Percentiles rank a stretch among this genome's conserved stretches.
Evolutionary conservation across 2,113 vertebrate species (phyloP).

Genomic region (Tursiops truncatus): DNA sequence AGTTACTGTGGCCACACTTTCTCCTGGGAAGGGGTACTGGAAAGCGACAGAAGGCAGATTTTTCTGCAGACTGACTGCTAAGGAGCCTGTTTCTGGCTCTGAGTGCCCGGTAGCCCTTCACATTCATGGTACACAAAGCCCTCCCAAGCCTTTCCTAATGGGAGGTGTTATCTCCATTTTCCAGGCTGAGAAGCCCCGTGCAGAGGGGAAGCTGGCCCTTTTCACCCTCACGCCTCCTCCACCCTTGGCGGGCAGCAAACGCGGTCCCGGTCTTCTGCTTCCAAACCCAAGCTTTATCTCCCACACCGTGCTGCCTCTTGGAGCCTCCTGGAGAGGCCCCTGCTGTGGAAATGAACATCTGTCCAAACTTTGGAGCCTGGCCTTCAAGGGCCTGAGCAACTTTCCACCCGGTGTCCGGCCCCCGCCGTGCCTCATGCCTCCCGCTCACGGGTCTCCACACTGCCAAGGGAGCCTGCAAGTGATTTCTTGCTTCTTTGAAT

Average conservation of each 20-base stretch:
- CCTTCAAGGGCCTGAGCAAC: neutral
- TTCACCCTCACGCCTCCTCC: neutral
- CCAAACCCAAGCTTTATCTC: slow-evolving; percentile 74
- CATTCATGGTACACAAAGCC: slow-evolving; percentile 61
- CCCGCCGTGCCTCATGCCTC: neutral
- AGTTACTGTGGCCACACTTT: neutral
- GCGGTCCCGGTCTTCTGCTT: slow-evolving; percentile 48
- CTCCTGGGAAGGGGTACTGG: neutral
- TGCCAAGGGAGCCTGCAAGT: neutral
- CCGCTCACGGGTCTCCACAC: neutral
- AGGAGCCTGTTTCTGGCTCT: slow-evolving; percentile 44
- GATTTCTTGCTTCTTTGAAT: neutral
- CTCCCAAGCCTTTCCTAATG: slow-evolving; percentile 54
- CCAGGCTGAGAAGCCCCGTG: slow-evolving; percentile 30
- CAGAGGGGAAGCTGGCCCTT: slow-evolving; percentile 4
- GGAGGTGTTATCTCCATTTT: slow-evolving; percentile 71
- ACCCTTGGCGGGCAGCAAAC: slow-evolving; percentile 2
- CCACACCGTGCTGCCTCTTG: slow-evolving; percentile 53
- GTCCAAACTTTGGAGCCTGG: slow-evolving; percentile 38
- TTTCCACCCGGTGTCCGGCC: neutral
- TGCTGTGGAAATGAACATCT: neutral
- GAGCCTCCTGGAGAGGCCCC: slow-evolving; percentile 58
- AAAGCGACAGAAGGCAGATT: neutral
- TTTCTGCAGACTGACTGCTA: neutral
- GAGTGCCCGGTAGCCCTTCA: neutral